phyloP scores from a whole-genome alignment of 2,797 vertebrate species.

The Meda fulgida region DNA sequence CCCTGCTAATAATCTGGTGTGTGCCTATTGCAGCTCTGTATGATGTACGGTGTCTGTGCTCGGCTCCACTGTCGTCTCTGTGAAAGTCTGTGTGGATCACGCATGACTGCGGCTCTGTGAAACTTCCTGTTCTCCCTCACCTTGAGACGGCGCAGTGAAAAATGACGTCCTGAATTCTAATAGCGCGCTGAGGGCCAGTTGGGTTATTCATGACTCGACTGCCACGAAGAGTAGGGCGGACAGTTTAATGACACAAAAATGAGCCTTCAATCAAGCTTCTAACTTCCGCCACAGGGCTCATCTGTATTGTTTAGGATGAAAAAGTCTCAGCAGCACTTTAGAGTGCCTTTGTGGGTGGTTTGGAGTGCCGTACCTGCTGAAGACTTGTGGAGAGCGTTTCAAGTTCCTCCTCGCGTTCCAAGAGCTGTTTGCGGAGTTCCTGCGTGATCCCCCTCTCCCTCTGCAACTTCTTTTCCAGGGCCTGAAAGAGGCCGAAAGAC shows the following conservation, averaged over 20 bases:
- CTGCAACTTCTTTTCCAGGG: conserved; percentile 79
- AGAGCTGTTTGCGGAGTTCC: conserved; percentile 76
- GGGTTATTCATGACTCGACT: conserved; percentile 51
- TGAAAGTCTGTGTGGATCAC: neutral
- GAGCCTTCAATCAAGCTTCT: conserved; percentile 38
- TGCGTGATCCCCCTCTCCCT: conserved; percentile 77
- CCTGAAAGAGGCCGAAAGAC: conserved; percentile 66
- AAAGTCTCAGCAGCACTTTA: neutral
- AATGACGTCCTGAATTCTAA: conserved; percentile 46
- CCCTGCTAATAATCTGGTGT: conserved; percentile 40
- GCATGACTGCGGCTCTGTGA: conserved; percentile 6
- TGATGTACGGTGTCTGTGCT: conserved; percentile 22
- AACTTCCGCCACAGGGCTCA: neutral
- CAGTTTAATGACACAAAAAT: conserved; percentile 26
- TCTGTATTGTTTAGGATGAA: neutral
- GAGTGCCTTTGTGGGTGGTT: neutral
- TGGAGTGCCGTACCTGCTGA: conserved; percentile 78
- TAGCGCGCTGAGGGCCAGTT: conserved; percentile 4
- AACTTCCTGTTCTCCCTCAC: conserved; percentile 29
- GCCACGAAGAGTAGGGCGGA: conserved; percentile 24
- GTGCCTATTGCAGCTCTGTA: conserved; percentile 21
- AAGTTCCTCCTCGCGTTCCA: conserved; percentile 78
- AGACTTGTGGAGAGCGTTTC: conserved; percentile 72
- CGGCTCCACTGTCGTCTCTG: neutral
- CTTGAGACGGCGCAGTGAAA: conserved; percentile 38